Conservation (phyloP, 2,888 invertebrate genomes). For the Cerastis rubricosa region DNA sequence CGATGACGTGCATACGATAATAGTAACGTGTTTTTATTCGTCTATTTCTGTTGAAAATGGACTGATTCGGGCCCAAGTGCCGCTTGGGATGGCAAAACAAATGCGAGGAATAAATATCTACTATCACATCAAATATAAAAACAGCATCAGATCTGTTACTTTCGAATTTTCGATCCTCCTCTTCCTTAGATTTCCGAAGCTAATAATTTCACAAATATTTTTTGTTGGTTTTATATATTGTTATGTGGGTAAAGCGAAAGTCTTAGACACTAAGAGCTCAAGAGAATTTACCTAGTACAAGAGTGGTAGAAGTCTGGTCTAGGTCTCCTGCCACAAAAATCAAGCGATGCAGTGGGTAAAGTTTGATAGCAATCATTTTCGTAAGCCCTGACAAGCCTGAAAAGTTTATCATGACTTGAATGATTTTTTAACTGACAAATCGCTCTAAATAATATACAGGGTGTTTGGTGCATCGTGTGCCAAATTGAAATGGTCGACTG, state of each 20-base stretch:
- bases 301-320: not conserved
- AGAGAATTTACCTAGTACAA: not conserved
- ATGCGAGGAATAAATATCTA: not conserved
- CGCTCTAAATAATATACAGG: too few relatives aligned
- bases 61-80: slow-evolving; percentile 32
- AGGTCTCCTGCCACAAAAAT: not conserved
- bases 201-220: not conserved
- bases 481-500: too few relatives aligned
- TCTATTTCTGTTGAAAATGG: slow-evolving; percentile 55
- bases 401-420: too few relatives aligned
- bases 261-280: not conserved
- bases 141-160: not conserved
- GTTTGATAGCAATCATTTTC: not conserved
- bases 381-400: not conserved
- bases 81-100: slow-evolving; percentile 34
- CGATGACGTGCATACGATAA: slow-evolving; percentile 50
- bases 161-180: too few relatives aligned
- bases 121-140: not conserved
- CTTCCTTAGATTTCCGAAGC: not conserved
- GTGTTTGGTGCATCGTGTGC: too few relatives aligned
- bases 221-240: not conserved
- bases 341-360: not conserved
- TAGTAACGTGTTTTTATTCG: slow-evolving; percentile 46
- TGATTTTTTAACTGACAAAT: too few relatives aligned
- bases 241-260: not conserved